Base-by-base conservation (phyloP, 30 jellyfish, hydroid and myxozoan species). In the Mastigias papua region DNA sequence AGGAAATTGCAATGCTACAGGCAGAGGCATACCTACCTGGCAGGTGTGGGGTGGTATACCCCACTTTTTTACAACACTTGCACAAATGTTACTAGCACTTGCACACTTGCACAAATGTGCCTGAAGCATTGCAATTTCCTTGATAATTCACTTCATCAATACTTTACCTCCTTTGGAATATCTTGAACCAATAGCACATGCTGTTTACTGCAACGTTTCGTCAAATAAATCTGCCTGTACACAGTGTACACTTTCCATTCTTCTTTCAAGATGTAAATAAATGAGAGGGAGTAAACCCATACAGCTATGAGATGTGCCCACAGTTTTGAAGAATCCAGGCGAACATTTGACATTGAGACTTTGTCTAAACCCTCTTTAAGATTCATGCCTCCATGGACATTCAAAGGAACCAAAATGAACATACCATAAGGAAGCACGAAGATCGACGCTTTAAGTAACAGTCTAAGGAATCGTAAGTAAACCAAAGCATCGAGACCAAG, bases 261-360 rank as follows among this genome's bases (percentile, higher is more conserved):
- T 37, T 67, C 79, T 33, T 72, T 78, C 1, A 91, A 32, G 73
- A 95, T 48, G 73, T 84, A 95, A 50, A 79, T 68, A n/a, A 90
- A 70, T 7, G 85, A 72, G 15, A 90, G 49, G 0, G 98, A 88
- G 51, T 95, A 95, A 22, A 86, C 66, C 99, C 99, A 95, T 60
- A 95, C 96, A 28, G 97, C 98, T 33, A 95, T 48, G 83, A 97
- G 88, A 74, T 95, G 99, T 8, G 95, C 97, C 99, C 99, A 95
- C 30, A 95, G 33, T 31, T 85, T 77, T 15, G 84, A 58, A 28
- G 99, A 95, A 6, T 73, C 84, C 17, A 49, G 79, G 21, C 37
- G 61, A 65, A 95, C 89, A 65, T 95, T 95, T 46, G 99, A 95
- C 98, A 95, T 80, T 76, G 98, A 91, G 25, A 95, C 63, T 76